Base-by-base conservation (phyloP, 2,888 invertebrate genomes). In the Oscheius sp. region DNA sequence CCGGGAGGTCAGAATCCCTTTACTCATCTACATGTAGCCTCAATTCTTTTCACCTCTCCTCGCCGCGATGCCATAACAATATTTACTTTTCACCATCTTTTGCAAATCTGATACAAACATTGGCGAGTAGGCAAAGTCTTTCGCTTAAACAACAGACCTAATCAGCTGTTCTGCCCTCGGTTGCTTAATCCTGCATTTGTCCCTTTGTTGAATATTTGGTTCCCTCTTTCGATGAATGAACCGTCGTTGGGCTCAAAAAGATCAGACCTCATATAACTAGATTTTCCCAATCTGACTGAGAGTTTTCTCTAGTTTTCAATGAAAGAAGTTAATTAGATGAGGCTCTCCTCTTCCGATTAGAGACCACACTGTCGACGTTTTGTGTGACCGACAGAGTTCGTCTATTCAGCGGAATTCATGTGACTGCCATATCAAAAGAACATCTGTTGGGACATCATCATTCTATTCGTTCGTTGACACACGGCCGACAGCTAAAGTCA, bases 1-100 rank as follows among this genome's bases (percentile, higher is more conserved):
- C 54, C 33, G 54, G 33, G 54, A 54, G 54, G 54, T 54, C 54
- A 54, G 33, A 33, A 54, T 33, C 54, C 33, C 20, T 54, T 33
- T 54, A 47, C 47, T 24, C 20, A n/a, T 32, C 54, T 4, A 54
- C 32, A 54, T 20, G 12, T 47, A n/a, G 20, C 24, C 54, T 33
- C 54, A 54, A 32, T 47, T 12, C 24, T 20, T 33, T 20, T 54
- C 54, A 33, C 54, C n/a, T 20, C n/a, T 54, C 54, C 54, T n/a
- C 12, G 9, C 47, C 47, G 22, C 24, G 22, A 47, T 54, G 54
- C 30, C 54, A 54, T 36, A 54, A 54, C 54, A 54, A 32, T 20
- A 36, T 54, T 54, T 32, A 36, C 54, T 54, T 36, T 33, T 32
- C 54, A 33, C 54, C 12, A 20, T 32, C 54, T 20, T 41, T 41